Percentiles rank a stretch among this genome's conserved stretches.
These are phyloP conservation scores for Pagrus major DNA, from an alignment of 2,113 vertebrate genomes.

Conservation along the genomic window DNA sequence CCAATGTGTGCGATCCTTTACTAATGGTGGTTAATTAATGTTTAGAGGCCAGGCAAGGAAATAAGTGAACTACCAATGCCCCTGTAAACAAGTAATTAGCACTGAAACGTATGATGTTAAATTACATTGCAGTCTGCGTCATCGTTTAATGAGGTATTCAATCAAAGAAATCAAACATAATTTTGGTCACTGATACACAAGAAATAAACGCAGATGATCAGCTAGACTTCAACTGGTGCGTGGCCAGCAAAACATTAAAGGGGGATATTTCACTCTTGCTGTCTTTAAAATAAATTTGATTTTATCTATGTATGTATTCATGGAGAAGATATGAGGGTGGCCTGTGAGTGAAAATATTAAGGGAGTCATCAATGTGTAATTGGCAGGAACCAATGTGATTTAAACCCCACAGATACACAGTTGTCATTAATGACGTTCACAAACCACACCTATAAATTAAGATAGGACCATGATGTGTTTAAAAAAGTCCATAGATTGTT, in stretches of 20 bases:
- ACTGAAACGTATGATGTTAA: constrained; percentile 53
- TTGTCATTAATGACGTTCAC: not conserved
- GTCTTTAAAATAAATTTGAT: not conserved
- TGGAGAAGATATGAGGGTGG: not conserved
- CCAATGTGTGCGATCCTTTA: constrained; percentile 54
- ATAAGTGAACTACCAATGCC: constrained; percentile 31
- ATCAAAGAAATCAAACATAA: constrained; percentile 48
- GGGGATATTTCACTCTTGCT: not conserved
- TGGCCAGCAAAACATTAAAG: not conserved
- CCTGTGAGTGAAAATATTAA: not conserved
- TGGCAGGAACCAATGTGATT: not conserved
- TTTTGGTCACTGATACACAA: constrained; percentile 18
- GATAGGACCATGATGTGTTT: constrained; percentile 72
- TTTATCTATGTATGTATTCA: not conserved
- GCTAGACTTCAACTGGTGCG: not conserved
- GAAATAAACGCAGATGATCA: constrained; percentile 3
- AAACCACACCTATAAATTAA: constrained; percentile 55
- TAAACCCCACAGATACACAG: not conserved
- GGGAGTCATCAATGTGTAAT: not conserved
- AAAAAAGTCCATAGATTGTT: constrained; percentile 87
- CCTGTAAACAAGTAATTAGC: constrained; percentile 67
- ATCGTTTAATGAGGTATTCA: constrained; percentile 60
- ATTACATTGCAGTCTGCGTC: constrained; percentile 48
- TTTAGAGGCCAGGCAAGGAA: constrained; percentile 38
- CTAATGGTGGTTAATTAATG: constrained; percentile 69